Evolutionary conservation across 1,140 invertebrate species (phyloP), one percentile per base, ranked within the genome.

Genomic region (Cataglyphis hispanica): DNA sequence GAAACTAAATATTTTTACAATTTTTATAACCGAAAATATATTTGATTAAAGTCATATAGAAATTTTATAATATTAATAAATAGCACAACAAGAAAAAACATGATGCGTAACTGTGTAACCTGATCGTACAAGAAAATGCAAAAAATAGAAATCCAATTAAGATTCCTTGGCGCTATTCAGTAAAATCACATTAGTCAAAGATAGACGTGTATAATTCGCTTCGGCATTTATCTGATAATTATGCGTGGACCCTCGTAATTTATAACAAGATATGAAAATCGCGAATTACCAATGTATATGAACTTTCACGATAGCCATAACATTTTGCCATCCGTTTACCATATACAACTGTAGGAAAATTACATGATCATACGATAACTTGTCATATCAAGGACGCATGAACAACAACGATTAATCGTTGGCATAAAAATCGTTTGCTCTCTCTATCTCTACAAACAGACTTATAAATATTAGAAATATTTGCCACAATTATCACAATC

Each of bases 101-200:
- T 6, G n/a, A 25, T 1, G 46, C 4, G 16, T 16, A 37, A 19
- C 2, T 31, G 16, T 56, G 6, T 37, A 56, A 43, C 37, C 10
- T 56, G 37, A 85, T 86, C 43, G 2, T 40, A 31, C 8, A 27
- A 50, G 40, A 86, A 88, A 76, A 56, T 13, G 43, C 37, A 83
- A 19, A 61, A 85, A 77, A 87, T 85, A 27, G 72, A 87, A 88
- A 87, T 88, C 66, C 58, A 88, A 88, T 88, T 88, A 87, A 88
- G 72, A 88, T 87, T 88, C 80, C 87, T 85, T 37, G 72, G 58
- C 66, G 43, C 86, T 86, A 88, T 66, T 56, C 50, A 85, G 50
- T 37, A 50, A 27, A 13, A 50, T 76, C n/a, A 50, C 56, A 76
- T 88, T 87, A 87, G 46, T 87, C 77, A 83, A 60, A 46, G 31